Percentiles rank a stretch among this genome's conserved stretches.
phyloP scores from a whole-genome alignment of 2,113 vertebrate species.

The Penelope pileata region DNA sequence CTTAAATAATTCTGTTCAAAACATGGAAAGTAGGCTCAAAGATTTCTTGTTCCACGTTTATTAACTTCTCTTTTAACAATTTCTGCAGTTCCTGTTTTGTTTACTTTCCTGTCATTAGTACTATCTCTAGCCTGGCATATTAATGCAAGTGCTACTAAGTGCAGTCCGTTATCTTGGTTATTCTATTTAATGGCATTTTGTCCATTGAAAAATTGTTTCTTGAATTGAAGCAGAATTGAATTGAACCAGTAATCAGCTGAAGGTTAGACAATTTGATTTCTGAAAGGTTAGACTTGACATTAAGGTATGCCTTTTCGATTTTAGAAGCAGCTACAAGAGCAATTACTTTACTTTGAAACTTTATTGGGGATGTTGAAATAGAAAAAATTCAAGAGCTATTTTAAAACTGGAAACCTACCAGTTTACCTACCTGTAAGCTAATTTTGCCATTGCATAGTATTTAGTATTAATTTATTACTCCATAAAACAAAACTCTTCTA shows the following conservation, averaged over 20 bases:
- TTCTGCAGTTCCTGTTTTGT: background rate
- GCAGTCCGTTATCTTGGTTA: background rate
- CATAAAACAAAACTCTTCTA: background rate
- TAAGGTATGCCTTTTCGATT: background rate
- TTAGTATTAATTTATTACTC: constrained; percentile 19
- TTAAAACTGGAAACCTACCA: background rate
- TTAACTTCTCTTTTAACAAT: background rate
- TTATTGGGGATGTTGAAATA: background rate
- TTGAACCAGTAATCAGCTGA: background rate
- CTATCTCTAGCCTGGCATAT: background rate
- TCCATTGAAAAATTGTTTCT: background rate
- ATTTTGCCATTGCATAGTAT: constrained; percentile 21
- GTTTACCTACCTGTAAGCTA: background rate
- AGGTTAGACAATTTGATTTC: background rate
- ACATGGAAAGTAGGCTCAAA: background rate
- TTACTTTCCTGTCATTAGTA: background rate
- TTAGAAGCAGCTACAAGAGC: background rate
- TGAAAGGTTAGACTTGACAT: background rate
- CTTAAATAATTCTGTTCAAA: background rate
- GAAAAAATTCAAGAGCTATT: background rate
- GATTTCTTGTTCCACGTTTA: background rate
- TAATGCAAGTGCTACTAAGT: background rate
- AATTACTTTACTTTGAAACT: background rate
- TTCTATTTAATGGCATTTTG: background rate
- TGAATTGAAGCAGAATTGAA: background rate